phyloP scores from a whole-genome alignment of 2,888 invertebrate species.

The Mythimna lalbum region DNA sequence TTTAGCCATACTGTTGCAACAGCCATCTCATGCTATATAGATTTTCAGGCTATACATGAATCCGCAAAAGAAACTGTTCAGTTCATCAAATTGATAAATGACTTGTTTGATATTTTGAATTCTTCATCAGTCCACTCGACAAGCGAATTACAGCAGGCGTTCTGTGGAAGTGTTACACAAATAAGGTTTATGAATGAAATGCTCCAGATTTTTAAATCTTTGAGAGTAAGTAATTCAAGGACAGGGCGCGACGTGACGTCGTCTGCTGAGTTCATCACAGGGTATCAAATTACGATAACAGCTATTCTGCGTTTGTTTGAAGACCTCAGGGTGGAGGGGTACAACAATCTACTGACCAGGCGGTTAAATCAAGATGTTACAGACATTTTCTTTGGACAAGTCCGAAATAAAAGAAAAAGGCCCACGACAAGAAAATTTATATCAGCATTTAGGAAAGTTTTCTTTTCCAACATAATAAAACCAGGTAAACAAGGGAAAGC shows the following conservation, averaged over 20 bases:
- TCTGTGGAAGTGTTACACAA: conserved; percentile 44
- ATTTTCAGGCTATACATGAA: conserved; percentile 48
- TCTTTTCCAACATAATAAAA: conserved; percentile 52
- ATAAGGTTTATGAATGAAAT: conserved; percentile 50
- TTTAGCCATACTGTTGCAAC: conserved; percentile 68
- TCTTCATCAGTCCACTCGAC: conserved; percentile 43
- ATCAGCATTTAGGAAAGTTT: conserved; percentile 48
- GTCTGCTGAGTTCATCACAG: conserved; percentile 39
- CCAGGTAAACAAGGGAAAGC: conserved; percentile 46
- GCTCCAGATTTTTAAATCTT: conserved; percentile 48
- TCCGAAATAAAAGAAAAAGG: conserved; percentile 38
- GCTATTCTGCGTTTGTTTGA: conserved; percentile 53
- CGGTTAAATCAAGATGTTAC: conserved; percentile 46
- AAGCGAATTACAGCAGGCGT: conserved; percentile 53
- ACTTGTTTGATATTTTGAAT: conserved; percentile 56
- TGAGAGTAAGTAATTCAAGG: conserved; percentile 40
- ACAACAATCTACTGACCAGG: conserved; percentile 44
- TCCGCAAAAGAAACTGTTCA: conserved; percentile 52
- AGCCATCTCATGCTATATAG: conserved; percentile 61
- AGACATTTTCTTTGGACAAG: conserved; percentile 48
- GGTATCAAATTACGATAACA: conserved; percentile 55
- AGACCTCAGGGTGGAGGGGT: conserved; percentile 55
- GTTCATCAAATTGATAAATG: conserved; percentile 54
- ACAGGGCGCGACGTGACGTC: conserved; percentile 49
- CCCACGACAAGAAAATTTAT: conserved; percentile 47